phyloP scores from a whole-genome alignment of 2,888 invertebrate species.

The Timema podura region DNA sequence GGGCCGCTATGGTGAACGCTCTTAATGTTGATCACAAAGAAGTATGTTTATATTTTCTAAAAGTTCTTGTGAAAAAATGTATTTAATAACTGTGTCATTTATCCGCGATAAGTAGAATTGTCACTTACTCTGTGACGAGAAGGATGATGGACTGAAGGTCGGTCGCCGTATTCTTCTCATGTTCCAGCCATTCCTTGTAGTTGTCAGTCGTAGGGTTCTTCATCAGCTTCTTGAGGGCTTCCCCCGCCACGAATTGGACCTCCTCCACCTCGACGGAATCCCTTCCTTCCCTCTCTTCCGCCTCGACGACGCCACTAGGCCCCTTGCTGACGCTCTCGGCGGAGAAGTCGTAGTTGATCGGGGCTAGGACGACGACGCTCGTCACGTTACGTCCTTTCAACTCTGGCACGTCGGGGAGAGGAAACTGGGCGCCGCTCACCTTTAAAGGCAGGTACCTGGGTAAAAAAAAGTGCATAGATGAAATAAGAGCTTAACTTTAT shows the following conservation, averaged over 20 bases:
- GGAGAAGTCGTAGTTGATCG: constrained; percentile 60
- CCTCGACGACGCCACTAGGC: constrained; percentile 25
- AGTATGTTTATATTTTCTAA: too few species aligned
- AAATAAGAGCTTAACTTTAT: too few species aligned
- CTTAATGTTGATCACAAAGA: too few species aligned
- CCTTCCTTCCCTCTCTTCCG: constrained; percentile 16
- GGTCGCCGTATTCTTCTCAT: constrained; percentile 67
- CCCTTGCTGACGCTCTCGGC: constrained; percentile 18
- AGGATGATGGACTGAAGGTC: constrained; percentile 78
- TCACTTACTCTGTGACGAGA: constrained; percentile 73
- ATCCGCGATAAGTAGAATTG: neutral
- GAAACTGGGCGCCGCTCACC: constrained; percentile 74
- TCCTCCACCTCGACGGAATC: constrained; percentile 56
- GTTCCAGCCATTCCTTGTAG: constrained; percentile 74
- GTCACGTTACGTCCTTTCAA: constrained; percentile 72
- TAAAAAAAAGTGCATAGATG: neutral
- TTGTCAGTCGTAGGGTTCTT: constrained; percentile 72
- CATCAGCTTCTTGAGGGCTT: constrained; percentile 68
- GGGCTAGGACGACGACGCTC: constrained; percentile 80
- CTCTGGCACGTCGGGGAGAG: constrained; percentile 73
- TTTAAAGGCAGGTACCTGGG: constrained; percentile 68
- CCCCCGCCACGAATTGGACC: constrained; percentile 69
- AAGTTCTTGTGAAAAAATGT: too few species aligned
- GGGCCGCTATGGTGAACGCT: too few species aligned
- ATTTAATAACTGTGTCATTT: neutral